Evolutionary conservation across 1,140 invertebrate species (phyloP).

Genomic region (Homalodisca vitripennis): DNA sequence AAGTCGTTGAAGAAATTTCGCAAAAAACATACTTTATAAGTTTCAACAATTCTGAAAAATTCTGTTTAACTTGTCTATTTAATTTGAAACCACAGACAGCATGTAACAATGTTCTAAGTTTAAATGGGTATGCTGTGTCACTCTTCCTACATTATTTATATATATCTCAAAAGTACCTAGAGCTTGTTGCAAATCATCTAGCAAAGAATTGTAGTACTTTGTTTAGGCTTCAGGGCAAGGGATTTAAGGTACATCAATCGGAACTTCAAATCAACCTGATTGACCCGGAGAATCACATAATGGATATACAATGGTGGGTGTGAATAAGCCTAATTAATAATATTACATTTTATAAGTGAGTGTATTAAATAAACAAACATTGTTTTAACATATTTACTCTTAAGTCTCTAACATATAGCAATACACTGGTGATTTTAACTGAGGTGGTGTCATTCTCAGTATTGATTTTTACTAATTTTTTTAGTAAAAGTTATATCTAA

Average conservation of each 20-base stretch:
- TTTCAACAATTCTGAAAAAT: too few species aligned
- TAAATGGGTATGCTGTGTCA: background rate
- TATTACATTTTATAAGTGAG: background rate
- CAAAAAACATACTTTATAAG: too few species aligned
- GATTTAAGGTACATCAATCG: background rate
- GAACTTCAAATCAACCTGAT: background rate
- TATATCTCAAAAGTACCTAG: background rate
- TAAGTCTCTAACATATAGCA: background rate
- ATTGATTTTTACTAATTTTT: background rate
- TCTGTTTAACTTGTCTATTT: too few species aligned
- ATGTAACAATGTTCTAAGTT: too few species aligned
- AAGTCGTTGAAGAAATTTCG: too few species aligned
- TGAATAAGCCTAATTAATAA: too few species aligned
- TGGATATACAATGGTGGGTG: slow-evolving; percentile 1
- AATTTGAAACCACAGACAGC: too few species aligned
- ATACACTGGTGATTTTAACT: background rate
- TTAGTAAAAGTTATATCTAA: background rate
- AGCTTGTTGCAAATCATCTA: background rate
- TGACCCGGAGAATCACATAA: background rate
- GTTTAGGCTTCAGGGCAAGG: background rate
- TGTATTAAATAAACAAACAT: background rate
- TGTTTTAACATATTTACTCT: background rate
- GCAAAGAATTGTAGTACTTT: background rate
- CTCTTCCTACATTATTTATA: background rate
- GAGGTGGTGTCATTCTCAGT: background rate